Evolutionary conservation across 2,888 invertebrate genomes (phyloP).

Genomic region (Colostygia pectinataria): DNA sequence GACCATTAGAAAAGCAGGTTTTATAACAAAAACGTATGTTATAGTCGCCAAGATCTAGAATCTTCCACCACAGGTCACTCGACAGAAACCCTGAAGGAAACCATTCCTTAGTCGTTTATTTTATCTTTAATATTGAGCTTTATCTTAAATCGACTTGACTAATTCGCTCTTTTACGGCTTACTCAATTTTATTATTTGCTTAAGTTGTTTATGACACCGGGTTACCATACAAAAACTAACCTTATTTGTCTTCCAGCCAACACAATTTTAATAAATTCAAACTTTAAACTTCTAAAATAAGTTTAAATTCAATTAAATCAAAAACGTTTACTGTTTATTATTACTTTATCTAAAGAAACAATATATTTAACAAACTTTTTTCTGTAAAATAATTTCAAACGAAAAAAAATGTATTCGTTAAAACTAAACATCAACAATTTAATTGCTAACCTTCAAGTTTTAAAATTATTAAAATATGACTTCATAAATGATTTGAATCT

Average conservation of each 20-base stretch:
- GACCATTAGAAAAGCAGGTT: too few species aligned
- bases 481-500: background rate
- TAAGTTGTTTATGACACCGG: background rate
- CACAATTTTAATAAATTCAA: too few species aligned
- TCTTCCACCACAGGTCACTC: slow-evolving; percentile 38
- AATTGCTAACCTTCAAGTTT: slow-evolving; percentile 2
- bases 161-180: slow-evolving; percentile 43
- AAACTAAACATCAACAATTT: background rate
- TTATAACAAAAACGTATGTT: too few species aligned
- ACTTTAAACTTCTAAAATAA: too few species aligned
- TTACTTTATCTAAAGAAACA: too few species aligned
- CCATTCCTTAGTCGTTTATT: slow-evolving; percentile 58
- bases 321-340: too few species aligned
- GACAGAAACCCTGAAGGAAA: slow-evolving; percentile 42
- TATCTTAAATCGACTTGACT: slow-evolving; percentile 56
- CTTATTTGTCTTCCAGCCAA: too few species aligned
- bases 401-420: too few species aligned
- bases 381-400: too few species aligned
- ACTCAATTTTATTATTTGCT: slow-evolving; percentile 34
- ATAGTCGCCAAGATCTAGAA: slow-evolving; percentile 11
- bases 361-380: too few species aligned
- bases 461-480: background rate
- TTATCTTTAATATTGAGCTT: slow-evolving; percentile 64
- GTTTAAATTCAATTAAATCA: too few species aligned
- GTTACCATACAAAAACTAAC: too few species aligned